Evolutionary conservation across 2,888 invertebrate species (phyloP).

Genomic region (Melanostoma scalare): DNA sequence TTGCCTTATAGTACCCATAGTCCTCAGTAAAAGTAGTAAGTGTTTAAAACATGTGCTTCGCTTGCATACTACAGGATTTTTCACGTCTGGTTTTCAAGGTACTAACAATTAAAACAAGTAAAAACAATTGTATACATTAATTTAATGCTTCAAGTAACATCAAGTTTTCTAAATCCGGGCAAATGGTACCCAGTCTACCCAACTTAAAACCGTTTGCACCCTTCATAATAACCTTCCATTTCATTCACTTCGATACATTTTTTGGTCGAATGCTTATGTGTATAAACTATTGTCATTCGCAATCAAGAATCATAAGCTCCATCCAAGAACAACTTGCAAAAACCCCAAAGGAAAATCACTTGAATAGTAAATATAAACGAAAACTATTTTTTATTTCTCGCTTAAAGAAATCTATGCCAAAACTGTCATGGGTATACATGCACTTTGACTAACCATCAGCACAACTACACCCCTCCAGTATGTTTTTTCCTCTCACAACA

Average conservation of each 20-base stretch:
- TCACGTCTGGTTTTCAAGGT: no score
- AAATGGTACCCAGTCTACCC: background rate
- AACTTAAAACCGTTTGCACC: constrained; percentile 2
- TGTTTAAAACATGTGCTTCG: no score
- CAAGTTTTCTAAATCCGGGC: no score
- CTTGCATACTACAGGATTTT: no score
- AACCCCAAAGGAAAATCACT: constrained; percentile 24
- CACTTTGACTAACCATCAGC: constrained; percentile 16
- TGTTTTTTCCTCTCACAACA: constrained; percentile 7
- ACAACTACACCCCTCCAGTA: constrained; percentile 1
- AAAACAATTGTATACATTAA: no score
- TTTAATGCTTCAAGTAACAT: no score
- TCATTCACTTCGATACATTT: constrained; percentile 24
- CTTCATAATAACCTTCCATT: constrained; percentile 17
- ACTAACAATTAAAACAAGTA: no score
- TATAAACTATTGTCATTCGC: constrained; percentile 1
- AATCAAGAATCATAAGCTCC: constrained; percentile 15
- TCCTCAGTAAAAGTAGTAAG: no score
- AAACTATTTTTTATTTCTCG: constrained; percentile 12
- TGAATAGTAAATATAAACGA: constrained; percentile 34
- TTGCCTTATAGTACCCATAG: no score
- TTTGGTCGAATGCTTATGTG: constrained; percentile 38
- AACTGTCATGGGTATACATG: constrained; percentile 26
- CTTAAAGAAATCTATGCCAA: constrained; percentile 35
- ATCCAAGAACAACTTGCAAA: constrained; percentile 14